Percentiles rank a stretch among this genome's conserved stretches.
phyloP scores from a whole-genome alignment of 2,797 vertebrate genomes.

The Amazona finschi region DNA sequence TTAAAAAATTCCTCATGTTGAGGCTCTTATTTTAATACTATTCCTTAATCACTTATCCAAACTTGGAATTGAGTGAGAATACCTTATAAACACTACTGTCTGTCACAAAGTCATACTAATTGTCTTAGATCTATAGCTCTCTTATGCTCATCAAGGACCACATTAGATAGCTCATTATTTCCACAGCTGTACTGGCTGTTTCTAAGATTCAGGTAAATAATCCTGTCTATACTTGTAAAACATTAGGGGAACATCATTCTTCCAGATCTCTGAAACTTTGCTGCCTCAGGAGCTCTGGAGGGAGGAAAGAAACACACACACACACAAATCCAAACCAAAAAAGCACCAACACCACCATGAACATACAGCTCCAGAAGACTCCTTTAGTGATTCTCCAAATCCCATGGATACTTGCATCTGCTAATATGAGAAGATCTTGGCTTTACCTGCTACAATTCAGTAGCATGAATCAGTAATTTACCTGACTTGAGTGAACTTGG shows the following conservation, averaged over 20 bases:
- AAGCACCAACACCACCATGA: rapidly evolving
- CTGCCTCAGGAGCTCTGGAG: background rate
- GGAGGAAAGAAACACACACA: background rate
- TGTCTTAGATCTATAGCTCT: background rate
- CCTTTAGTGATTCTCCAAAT: background rate
- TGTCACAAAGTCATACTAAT: background rate
- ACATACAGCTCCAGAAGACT: background rate
- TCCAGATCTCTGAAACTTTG: background rate
- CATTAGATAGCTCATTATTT: background rate
- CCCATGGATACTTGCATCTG: background rate
- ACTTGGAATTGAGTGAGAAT: background rate
- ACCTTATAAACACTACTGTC: background rate
- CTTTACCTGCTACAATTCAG: background rate
- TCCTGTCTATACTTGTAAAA: background rate
- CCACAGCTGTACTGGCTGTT: background rate
- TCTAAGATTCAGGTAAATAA: background rate
- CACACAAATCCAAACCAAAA: background rate
- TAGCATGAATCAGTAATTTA: background rate
- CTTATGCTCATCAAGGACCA: background rate
- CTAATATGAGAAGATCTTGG: background rate
- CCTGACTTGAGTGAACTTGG: background rate
- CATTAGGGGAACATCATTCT: background rate
- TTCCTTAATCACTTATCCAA: background rate
- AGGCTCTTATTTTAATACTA: background rate
- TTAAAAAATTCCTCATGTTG: background rate